Conservation (phyloP, 2,113 vertebrate species). For the Peromyscus leucopus region DNA sequence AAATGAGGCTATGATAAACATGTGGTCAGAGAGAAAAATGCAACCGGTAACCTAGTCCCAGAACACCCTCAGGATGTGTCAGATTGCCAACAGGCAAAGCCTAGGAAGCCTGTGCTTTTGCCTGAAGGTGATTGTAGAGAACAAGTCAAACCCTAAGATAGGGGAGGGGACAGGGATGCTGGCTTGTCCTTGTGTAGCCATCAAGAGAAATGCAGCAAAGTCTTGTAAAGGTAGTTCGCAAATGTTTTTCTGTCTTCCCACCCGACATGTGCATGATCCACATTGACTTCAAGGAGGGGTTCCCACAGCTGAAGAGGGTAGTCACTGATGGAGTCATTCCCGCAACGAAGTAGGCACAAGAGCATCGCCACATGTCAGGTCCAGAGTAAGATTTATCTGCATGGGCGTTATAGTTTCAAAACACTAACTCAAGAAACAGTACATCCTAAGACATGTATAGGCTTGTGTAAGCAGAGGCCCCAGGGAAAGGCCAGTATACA, state of each 20-base stretch:
- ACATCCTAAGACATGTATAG: background rate
- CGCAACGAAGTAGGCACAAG: background rate
- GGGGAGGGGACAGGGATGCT: background rate
- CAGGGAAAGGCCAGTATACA: background rate
- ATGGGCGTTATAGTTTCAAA: constrained; percentile 2
- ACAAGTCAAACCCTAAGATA: background rate
- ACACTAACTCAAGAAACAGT: constrained; percentile 45
- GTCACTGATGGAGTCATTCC: constrained; percentile 7
- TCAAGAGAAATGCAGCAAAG: constrained; percentile 6
- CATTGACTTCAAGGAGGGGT: constrained; percentile 45
- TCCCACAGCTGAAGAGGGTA: background rate
- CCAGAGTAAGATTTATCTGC: background rate
- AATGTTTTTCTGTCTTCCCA: constrained; percentile 35
- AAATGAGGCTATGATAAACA: background rate
- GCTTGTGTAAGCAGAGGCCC: background rate
- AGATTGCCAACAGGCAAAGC: background rate
- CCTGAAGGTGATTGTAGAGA: background rate
- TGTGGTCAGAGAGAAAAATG: background rate
- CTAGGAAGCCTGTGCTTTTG: background rate
- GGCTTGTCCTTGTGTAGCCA: constrained; percentile 38
- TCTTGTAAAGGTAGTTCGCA: constrained; percentile 45
- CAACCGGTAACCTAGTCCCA: background rate
- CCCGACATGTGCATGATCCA: background rate
- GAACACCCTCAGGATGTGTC: background rate
- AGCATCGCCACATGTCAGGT: background rate